These are phyloP conservation scores for Sebastes cheni DNA, from an alignment of 2,797 vertebrate species.

Conservation along the genomic window DNA sequence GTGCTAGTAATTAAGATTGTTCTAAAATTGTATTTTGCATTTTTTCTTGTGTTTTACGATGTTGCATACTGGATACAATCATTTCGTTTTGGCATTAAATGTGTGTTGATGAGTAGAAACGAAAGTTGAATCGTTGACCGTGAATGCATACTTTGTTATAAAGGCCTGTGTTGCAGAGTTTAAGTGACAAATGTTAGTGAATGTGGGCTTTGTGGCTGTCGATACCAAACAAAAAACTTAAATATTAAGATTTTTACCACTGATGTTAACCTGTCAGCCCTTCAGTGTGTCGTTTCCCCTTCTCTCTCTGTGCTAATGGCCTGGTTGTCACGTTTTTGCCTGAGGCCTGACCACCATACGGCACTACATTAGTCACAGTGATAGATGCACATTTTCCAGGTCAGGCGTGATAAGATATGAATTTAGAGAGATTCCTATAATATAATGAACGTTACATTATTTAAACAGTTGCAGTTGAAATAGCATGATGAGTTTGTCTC, in stretches of 20 bases:
- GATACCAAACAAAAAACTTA: background rate
- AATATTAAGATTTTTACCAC: background rate
- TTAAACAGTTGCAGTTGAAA: background rate
- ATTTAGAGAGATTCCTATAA: background rate
- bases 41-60: background rate
- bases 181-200: background rate
- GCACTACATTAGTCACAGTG: slow-evolving; percentile 3
- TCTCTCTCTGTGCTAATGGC: background rate
- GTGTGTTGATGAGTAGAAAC: background rate
- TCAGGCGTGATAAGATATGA: background rate
- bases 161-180: background rate
- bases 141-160: background rate
- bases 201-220: background rate
- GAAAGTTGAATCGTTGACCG: background rate
- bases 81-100: background rate
- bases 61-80: background rate
- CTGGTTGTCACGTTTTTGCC: slow-evolving; percentile 29
- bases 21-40: background rate
- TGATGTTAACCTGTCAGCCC: background rate
- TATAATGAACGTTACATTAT: background rate
- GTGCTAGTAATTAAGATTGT: background rate
- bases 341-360: slow-evolving; percentile 10
- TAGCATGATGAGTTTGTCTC: background rate
- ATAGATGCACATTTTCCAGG: slow-evolving; percentile 26
- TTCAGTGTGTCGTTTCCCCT: background rate